Conservation (phyloP, 2,797 vertebrate genomes). For the Setipinna tenuifilis region DNA sequence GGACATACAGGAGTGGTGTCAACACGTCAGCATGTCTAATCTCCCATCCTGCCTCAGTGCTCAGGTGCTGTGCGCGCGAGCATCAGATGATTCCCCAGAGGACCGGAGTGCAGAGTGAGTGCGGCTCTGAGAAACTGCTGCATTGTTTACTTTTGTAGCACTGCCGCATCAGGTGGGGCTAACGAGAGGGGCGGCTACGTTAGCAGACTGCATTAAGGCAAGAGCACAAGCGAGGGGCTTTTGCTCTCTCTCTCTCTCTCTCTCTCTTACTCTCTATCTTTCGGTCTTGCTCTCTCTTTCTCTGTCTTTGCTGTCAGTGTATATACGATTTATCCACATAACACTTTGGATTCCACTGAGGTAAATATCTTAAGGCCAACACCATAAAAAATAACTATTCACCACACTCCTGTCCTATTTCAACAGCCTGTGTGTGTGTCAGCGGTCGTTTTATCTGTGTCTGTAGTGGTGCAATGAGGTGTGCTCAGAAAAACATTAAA, state of each 20-base stretch:
- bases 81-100: no score
- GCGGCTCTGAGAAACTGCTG: background rate
- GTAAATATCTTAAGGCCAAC: background rate
- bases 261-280: no score
- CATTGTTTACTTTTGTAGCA: background rate
- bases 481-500: background rate
- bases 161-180: constrained; percentile 17
- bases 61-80: background rate
- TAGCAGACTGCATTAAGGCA: background rate
- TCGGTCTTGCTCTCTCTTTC: no score
- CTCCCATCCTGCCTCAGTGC: background rate
- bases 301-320: background rate
- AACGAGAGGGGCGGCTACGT: background rate
- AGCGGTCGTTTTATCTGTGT: background rate
- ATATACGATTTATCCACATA: background rate
- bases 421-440: background rate
- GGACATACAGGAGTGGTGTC: background rate
- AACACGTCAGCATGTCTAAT: no score
- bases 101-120: background rate
- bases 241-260: no score
- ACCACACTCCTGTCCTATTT: background rate
- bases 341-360: background rate
- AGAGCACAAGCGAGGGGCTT: background rate
- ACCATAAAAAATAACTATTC: background rate
- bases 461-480: background rate